These are phyloP conservation scores for Neotoxoptera formosana DNA, from an alignment of 1,140 invertebrate genomes.

Conservation along the genomic window DNA sequence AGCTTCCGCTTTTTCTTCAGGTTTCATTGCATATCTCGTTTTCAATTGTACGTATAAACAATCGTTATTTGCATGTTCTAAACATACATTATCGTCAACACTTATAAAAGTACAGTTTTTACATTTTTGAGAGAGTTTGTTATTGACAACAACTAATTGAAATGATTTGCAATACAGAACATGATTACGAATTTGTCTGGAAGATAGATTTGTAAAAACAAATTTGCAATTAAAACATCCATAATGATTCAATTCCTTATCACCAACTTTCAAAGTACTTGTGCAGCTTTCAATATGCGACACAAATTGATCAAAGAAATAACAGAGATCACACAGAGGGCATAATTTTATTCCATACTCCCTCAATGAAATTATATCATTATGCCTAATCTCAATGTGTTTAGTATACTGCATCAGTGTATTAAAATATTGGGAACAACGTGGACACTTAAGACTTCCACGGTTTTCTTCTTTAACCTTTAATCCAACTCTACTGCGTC, in stretches of 20 bases:
- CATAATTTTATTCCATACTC: constrained; percentile 25
- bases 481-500: background rate
- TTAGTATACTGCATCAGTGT: background rate
- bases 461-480: too few relatives aligned
- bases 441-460: background rate
- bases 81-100: background rate
- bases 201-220: rapidly evolving
- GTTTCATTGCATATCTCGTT: constrained; percentile 23
- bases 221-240: background rate
- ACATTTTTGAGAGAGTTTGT: background rate
- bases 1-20: background rate
- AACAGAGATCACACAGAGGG: constrained; percentile 4
- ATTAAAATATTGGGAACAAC: background rate
- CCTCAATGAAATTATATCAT: background rate
- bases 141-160: background rate
- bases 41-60: constrained; percentile 24
- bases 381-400: background rate
- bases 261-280: background rate
- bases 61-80: background rate
- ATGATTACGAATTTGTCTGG: background rate
- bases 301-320: background rate
- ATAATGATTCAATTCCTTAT: background rate
- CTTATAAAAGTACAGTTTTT: background rate
- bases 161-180: constrained; percentile 4
- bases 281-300: constrained; percentile 9